A percentile compares a stretch with the other conserved stretches of the same genome.
Evolutionary conservation across 2,113 vertebrate species (phyloP).

Genomic region (Piprites chloris): DNA sequence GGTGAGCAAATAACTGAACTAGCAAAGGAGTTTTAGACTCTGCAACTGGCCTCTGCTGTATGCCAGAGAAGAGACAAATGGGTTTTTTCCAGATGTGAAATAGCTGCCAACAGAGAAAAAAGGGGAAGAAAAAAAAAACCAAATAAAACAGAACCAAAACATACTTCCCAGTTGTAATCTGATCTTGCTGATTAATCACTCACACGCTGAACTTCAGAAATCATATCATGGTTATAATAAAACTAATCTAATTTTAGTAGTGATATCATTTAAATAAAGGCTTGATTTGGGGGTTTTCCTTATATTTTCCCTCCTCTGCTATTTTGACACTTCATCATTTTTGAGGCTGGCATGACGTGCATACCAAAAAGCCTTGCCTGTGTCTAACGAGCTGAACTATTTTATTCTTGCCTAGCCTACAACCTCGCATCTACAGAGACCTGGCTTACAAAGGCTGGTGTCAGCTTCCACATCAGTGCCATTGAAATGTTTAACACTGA

Average conservation of each 20-base stretch:
- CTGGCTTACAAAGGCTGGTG: constrained; percentile 1
- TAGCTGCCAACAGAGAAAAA: background rate
- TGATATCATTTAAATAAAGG: background rate
- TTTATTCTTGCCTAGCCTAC: constrained; percentile 7
- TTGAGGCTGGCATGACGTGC: background rate
- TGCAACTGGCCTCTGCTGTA: background rate
- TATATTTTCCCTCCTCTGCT: background rate
- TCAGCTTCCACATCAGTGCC: background rate
- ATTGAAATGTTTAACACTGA: background rate
- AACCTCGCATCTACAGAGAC: background rate
- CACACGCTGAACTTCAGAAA: background rate
- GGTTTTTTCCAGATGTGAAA: background rate
- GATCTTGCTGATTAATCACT: background rate
- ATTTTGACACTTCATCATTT: background rate
- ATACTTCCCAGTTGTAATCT: background rate
- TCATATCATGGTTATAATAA: background rate
- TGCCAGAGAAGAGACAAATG: background rate
- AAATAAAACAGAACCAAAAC: background rate
- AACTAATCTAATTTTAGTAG: background rate
- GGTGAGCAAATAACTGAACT: background rate
- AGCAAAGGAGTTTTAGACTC: background rate
- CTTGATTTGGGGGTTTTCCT: background rate
- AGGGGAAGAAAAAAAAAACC: accelerated
- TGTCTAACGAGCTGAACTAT: background rate
- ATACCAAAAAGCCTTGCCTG: constrained; percentile 19